Evolutionary conservation across 2,888 invertebrate genomes (phyloP), one percentile per base, ranked within the genome.

Genomic region (Drosophila anomelani): DNA sequence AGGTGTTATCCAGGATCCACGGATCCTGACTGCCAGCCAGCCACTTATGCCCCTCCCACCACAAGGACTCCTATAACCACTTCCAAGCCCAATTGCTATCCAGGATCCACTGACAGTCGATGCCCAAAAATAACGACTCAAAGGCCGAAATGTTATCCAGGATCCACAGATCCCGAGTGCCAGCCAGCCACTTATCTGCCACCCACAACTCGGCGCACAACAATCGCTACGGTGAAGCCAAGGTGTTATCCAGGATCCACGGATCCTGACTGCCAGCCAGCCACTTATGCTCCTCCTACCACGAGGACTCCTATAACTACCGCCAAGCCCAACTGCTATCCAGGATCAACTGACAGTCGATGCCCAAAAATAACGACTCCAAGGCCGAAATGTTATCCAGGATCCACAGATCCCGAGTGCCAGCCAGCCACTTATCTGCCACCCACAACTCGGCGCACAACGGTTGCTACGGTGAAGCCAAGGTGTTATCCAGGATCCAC

Each of bases 41-140:
- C 15, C 32, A 64, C 64, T 3, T 69, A 58, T 12, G 17, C 41
- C 17, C 66, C 53, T 5, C 62, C 54, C 1, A 54, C 57, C 0
- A 57, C 69, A 0, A 13, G 7, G 12, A 7, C 26, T n/a, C 80
- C 78, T 3, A 39, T 34, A 4, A 32, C 58, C 3, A 61, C 71
- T 10, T 5, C 39, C 0, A 76, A 41, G 9, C 73, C 72, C 0
- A 58, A 61, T 13, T 77, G 76, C 44, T 71, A 64, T 53, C 74
- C 72, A 0, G 72, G 70, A 0, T 73, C 73, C 0, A 85, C 71
- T 0, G 92, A 93, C 63, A 89, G 91, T 12, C 51, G 58, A 1
- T 73, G 71, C 4, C 71, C 68, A 4, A 32, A 57, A 4, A 8
- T 29, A 2, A 8, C 47, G 6, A 47, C 58, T n/a, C 32, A 32